Evolutionary conservation across 2,113 vertebrate genomes (phyloP).

Genomic region (Ophiodon elongatus): DNA sequence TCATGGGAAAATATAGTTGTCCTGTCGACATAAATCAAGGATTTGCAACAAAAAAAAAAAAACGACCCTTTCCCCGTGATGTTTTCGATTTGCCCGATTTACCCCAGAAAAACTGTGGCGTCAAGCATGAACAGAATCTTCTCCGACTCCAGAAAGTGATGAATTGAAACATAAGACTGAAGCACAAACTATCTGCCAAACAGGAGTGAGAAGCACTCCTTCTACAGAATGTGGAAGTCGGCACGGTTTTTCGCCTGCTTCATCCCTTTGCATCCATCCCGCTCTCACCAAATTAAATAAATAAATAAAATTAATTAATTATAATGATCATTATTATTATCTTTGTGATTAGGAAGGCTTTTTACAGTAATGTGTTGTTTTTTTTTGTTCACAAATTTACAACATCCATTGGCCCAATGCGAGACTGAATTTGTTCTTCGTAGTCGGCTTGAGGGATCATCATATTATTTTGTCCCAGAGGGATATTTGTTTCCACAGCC

Average conservation of each 20-base stretch:
- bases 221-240: conserved; percentile 30
- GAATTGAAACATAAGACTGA: conserved; percentile 16
- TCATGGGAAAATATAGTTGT: conserved; percentile 10
- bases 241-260: conserved; percentile 1
- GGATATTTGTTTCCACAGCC: too few relatives aligned
- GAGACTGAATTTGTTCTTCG: too few relatives aligned
- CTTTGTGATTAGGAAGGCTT: too few relatives aligned
- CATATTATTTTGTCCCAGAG: too few relatives aligned
- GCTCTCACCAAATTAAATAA: background rate
- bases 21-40: conserved; percentile 12
- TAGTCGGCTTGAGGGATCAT: too few relatives aligned
- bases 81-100: conserved; percentile 37
- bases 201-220: conserved; percentile 16
- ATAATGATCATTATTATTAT: too few relatives aligned
- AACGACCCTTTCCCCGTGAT: background rate
- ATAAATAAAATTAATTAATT: too few relatives aligned
- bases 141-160: conserved; percentile 21
- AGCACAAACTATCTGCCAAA: conserved; percentile 31
- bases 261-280: background rate
- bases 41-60: background rate
- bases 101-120: conserved; percentile 35
- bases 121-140: conserved; percentile 23
- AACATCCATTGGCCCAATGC: too few relatives aligned
- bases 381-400: too few relatives aligned
- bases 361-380: too few relatives aligned